phyloP scores from a whole-genome alignment of 1,140 invertebrate species.

The Anoplophora glabripennis region DNA sequence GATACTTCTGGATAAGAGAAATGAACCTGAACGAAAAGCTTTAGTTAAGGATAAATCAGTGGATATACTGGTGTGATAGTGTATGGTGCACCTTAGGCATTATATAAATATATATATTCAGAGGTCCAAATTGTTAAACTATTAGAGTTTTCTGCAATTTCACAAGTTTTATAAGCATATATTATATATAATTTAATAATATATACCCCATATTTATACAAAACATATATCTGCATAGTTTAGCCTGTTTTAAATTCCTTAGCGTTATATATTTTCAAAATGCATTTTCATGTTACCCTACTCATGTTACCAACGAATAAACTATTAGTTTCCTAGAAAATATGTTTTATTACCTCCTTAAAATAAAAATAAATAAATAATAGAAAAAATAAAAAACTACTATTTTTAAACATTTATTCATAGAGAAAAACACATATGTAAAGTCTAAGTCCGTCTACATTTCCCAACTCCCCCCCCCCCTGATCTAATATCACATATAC shows the following conservation, averaged over 20 bases:
- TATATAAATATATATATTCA: constrained; percentile 45
- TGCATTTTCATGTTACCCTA: constrained; percentile 46
- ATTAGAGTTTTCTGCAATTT: constrained; percentile 50
- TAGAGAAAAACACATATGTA: too few species aligned
- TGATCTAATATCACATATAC: not conserved
- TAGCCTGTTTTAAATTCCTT: constrained; percentile 45
- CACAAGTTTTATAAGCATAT: constrained; percentile 50
- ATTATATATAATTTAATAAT: constrained; percentile 42
- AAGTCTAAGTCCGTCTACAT: too few species aligned
- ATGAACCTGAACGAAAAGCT: constrained; percentile 16
- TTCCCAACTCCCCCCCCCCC: not conserved
- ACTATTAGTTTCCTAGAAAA: constrained; percentile 45
- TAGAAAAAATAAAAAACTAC: too few species aligned
- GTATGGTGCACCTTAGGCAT: constrained; percentile 48
- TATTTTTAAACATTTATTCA: too few species aligned
- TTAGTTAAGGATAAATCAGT: constrained; percentile 27
- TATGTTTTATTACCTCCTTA: not conserved
- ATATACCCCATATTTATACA: constrained; percentile 39
- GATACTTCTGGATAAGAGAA: constrained; percentile 30
- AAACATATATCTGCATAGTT: constrained; percentile 44
- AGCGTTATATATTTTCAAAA: constrained; percentile 43
- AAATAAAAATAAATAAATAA: too few species aligned
- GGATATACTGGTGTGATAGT: constrained; percentile 46
- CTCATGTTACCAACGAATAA: constrained; percentile 46
- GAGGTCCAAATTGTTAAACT: constrained; percentile 50